A percentile compares a stretch with the other conserved stretches of the same genome.
These are phyloP conservation scores for Drosophila watanabei DNA, from an alignment of 1,140 invertebrate species.

Conservation along the genomic window DNA sequence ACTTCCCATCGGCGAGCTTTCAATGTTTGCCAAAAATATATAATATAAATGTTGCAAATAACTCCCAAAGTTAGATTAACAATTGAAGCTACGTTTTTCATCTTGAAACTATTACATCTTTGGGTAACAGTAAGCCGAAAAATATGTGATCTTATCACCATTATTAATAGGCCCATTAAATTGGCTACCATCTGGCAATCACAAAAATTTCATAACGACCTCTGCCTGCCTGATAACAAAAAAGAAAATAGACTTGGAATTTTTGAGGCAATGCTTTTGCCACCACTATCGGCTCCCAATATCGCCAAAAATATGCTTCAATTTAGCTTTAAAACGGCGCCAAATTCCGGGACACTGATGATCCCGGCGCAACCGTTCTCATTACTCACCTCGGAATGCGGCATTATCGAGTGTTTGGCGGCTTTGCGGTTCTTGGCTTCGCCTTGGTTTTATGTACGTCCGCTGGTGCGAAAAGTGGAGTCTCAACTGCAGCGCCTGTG, in stretches of 20 bases:
- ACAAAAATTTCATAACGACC: conserved; percentile 26
- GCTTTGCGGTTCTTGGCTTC: not conserved
- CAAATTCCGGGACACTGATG: conserved; percentile 12
- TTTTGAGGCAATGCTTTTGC: conserved; percentile 1
- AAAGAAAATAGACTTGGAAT: conserved; percentile 15
- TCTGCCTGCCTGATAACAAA: conserved; percentile 19
- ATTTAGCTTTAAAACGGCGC: conserved; percentile 13
- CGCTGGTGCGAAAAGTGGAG: conserved; percentile 23
- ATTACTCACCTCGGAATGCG: conserved; percentile 44
- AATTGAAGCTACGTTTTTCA: not conserved
- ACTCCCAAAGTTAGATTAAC: not conserved
- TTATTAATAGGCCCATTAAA: conserved; percentile 28
- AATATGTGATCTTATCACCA: conserved; percentile 10
- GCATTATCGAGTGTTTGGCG: conserved; percentile 26
- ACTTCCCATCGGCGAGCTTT: not conserved
- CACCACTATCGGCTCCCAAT: conserved; percentile 7
- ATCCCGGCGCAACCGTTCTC: not conserved
- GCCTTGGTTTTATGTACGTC: conserved; percentile 8
- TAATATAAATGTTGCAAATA: not conserved
- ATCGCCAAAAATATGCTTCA: not conserved
- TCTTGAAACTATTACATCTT: not conserved
- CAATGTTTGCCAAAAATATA: not conserved
- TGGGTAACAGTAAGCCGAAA: not conserved
- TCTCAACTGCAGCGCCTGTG: conserved; percentile 26
- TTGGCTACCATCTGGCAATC: conserved; percentile 18